Evolutionary conservation across 2,888 invertebrate species (phyloP), one percentile per base, ranked within the genome.

Genomic region (Chromoteleia sp.): DNA sequence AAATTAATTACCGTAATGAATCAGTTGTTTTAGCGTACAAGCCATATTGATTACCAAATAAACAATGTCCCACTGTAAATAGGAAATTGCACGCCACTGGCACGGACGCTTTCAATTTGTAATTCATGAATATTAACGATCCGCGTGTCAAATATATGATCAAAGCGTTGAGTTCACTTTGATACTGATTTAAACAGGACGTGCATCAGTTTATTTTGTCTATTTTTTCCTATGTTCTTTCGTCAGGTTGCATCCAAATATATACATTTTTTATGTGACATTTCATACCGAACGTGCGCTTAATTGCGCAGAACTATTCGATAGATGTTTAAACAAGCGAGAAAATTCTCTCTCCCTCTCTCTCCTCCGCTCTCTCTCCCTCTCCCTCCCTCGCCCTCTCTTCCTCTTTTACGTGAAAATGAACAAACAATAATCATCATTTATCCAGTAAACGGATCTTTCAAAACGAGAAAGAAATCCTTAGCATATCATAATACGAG

Each of bases 51-150:
- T 79, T 65, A 79, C 67, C 58, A 14, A 73, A 67, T 79, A 79
- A 79, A 79, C 67, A 79, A 79, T 67, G 65, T 43, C 39, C 33
- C 45, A 39, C 30, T 63, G 70, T 59, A 79, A 73, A 71, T 29
- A 54, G 73, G 61, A 65, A 73, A 67, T 67, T 65, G 50, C 19
- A 14, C 52, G 61, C 36, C 56, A 59, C 59, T 73, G 45, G 68
- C 79, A 73, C 68, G 65, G 56, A 65, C 59, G 80, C 63, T 75
- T 56, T 50, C 80, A 81, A 81, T 81, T 75, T 81, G 71, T 81
- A 76, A 81, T 81, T 81, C 75, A 81, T 81, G 81, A 81, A 81
- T 81, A 81, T 71, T 71, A 81, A 81, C 75, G 75, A 81, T 71
- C 70, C 50, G 59, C 36, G 39, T 65, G 41, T 81, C 70, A 75